Base-by-base conservation (phyloP, 2,113 vertebrate genomes). In the Paracyprichromis sp. region DNA sequence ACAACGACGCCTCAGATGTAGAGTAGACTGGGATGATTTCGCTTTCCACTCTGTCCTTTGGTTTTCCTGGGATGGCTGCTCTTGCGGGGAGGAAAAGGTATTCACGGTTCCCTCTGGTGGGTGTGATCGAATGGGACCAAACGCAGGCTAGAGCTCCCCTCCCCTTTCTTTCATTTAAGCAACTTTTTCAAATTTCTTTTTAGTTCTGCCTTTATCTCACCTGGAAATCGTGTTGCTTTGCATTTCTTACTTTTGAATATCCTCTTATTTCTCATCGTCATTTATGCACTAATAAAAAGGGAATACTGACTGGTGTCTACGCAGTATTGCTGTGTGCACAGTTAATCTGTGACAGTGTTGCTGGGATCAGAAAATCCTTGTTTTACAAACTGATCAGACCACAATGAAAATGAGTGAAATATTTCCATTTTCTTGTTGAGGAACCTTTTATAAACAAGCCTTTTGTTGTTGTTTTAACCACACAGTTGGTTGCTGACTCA, bases 1-100 rank as follows among this genome's bases (percentile, higher is more conserved):
- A 99, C 94, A 97, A 97, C 36, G 97, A 98, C 8, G 96, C 96
- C 90, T 98, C 98, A 78, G 98, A 99, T 85, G 94, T 97, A 94
- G 98, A 99, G 52, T 99, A 97, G 91, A 57, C 50, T 40, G 69
- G 82, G 52, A n/a, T 9, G 71, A 4, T 3, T 45, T 45, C 6
- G 38, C 10, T 83, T 50, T 92, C 6, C 4, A 3, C 38, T 76
- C 19, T 43, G 10, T 73, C n/a, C 52, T 79, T 80, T n/a, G 82
- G 57, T 52, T 78, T 57, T 29, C 6, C 36, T 47, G 40, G 84
- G 79, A 84, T 59, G 50, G 56, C 69, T 79, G 19, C 45, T 36
- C 16, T 7, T 63, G 79, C 1, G 16, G 4, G 38, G 47, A 83
- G 88, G 43, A 66, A 73, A 53, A 82, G 4, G 53, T 14, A 11